A percentile compares a stretch with the other conserved stretches of the same genome.
These are phyloP conservation scores for Brachionus koreanus DNA, from an alignment of 1,140 invertebrate genomes.

Conservation along the genomic window DNA sequence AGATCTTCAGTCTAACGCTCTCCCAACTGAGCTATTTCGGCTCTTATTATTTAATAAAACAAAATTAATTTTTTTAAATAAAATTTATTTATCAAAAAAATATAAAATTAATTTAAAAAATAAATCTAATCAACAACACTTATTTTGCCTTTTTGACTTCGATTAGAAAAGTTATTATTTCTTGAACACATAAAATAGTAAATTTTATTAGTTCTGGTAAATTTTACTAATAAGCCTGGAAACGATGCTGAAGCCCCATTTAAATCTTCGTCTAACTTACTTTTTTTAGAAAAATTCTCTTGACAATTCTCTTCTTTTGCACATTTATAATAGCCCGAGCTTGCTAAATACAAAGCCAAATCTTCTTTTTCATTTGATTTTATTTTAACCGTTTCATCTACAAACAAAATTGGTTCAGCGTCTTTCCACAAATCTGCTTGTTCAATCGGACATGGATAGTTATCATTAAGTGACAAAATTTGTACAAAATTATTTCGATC, in stretches of 20 bases:
- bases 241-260: constrained; percentile 31
- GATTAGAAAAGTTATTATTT: constrained; percentile 44
- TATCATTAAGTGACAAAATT: constrained; percentile 51
- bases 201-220: neutral
- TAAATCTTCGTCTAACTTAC: neutral
- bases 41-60: neutral
- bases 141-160: constrained; percentile 40
- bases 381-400: constrained; percentile 49
- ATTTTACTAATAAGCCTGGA: neutral
- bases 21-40: constrained; percentile 2
- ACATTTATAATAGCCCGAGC: constrained; percentile 56
- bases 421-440: constrained; percentile 52
- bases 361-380: constrained; percentile 49
- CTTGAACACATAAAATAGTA: constrained; percentile 41
- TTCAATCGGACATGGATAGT: constrained; percentile 55
- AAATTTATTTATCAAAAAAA: neutral
- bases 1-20: constrained; percentile 3
- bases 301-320: neutral
- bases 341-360: constrained; percentile 53
- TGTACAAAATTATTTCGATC: constrained; percentile 56
- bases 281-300: neutral
- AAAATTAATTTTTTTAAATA: neutral
- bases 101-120: neutral
- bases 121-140: neutral
- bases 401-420: constrained; percentile 47